Base-by-base conservation (phyloP, 2,888 invertebrate species). In the Mesoligia furuncula region DNA sequence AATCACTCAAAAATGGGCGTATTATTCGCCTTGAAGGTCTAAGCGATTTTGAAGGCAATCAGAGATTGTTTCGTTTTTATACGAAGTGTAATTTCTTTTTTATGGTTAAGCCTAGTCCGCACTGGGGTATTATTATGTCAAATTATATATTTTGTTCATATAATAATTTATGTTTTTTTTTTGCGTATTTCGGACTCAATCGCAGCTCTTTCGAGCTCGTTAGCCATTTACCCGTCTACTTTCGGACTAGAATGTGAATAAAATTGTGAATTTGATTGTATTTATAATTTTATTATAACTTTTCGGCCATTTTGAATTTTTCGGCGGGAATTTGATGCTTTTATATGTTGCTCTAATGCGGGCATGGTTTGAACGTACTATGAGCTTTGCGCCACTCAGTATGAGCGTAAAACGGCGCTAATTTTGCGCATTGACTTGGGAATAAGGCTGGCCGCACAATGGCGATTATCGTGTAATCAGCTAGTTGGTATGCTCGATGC, bases 71-170 rank as follows among this genome's bases (percentile, higher is more conserved):
- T 17, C 15, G 45, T 45, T 45, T 65, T 0, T 48, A n/a, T 2
- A 57, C 57, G 57, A 57, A 79, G 81, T 73, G 39, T 31, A n/a
- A 45, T 62, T 62, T 61, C 42, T 54, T 64, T 57, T 20, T 62
- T 39, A 1, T 39, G 0, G 15, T 15, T 31, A 15, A 31, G 39
- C 73, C 62, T 54, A 80, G n/a, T 57, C 64, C 31, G 48, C 73
- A 80, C 31, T 79, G 36, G 74, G 57, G n/a, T 65, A 45, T 45
- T n/a, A 36, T 17, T 57, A 65, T 73, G 45, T 80, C 17, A 72
- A 80, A 42, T 42, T 42, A 57, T 48, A 42, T 80, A 80, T 31
- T 73, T 73, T 39, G 61, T 80, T 80, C 73, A 64, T 79, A 45
- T 27, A 45, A 17, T 27, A 31, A 15, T 72, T 31, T 7, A 48